Percentiles rank a stretch among this genome's conserved stretches.
phyloP scores from a whole-genome alignment of 2,888 invertebrate species.

The Drosophila mercatorum region DNA sequence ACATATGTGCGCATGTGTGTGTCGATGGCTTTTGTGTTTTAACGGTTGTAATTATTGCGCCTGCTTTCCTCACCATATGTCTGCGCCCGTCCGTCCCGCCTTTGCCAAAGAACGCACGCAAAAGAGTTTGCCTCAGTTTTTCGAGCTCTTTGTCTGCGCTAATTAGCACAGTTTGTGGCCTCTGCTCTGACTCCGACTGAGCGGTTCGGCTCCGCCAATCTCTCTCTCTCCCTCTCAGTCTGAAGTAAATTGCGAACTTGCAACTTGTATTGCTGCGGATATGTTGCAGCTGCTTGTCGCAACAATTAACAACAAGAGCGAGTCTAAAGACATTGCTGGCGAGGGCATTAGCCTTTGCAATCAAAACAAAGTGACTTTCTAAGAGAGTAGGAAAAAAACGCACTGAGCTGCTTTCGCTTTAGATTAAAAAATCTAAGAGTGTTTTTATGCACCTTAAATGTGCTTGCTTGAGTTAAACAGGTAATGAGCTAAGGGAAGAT shows the following conservation, averaged over 20 bases:
- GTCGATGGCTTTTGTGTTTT: conserved; percentile 65
- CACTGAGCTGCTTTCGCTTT: background rate
- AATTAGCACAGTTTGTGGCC: conserved; percentile 74
- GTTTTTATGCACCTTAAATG: background rate
- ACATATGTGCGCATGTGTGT: conserved; percentile 18
- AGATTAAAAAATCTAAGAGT: background rate
- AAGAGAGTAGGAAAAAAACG: background rate
- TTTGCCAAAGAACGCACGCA: conserved; percentile 31
- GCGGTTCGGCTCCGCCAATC: background rate
- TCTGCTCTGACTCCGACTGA: conserved; percentile 52
- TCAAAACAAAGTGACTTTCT: conserved; percentile 9
- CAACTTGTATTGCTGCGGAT: conserved; percentile 48
- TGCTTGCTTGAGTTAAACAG: background rate
- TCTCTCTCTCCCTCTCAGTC: background rate
- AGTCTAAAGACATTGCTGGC: conserved; percentile 3
- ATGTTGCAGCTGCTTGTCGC: conserved; percentile 45
- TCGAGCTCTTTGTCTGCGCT: conserved; percentile 64
- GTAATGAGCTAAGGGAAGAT: background rate
- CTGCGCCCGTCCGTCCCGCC: conserved; percentile 12
- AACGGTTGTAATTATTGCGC: conserved; percentile 74
- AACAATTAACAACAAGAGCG: conserved; percentile 16
- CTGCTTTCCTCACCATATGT: conserved; percentile 43
- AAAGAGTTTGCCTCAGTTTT: conserved; percentile 42
- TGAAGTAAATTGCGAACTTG: conserved; percentile 36
- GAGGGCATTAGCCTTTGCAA: conserved; percentile 18